Percentiles rank a stretch among this genome's conserved stretches.
Evolutionary conservation across 1,140 invertebrate species (phyloP).

Genomic region (Apis mellifera): Amel_HAv3.1 CM009941.2:219501-220000

Average conservation of each 20-base stretch:
- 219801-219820: constrained; percentile 72
- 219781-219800: constrained; percentile 71
- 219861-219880: constrained; percentile 9
- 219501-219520: not conserved
- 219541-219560: not conserved
- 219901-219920: constrained; percentile 82
- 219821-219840: constrained; percentile 74
- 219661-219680: not conserved
- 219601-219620: not conserved
- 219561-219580: not conserved
- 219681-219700: not conserved
- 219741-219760: not conserved
- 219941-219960: constrained; percentile 79
- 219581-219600: not conserved
- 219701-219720: not conserved
- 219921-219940: constrained; percentile 80
- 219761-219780: constrained; percentile 57
- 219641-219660: not conserved
- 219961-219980: constrained; percentile 82
- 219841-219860: not conserved
- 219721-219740: not conserved
- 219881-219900: constrained; percentile 44
- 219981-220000: constrained; percentile 83
- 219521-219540: not conserved
- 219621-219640: not conserved